These are phyloP conservation scores for Ectemnius continuus DNA, from an alignment of 2,888 invertebrate genomes.

Conservation along the genomic window DNA sequence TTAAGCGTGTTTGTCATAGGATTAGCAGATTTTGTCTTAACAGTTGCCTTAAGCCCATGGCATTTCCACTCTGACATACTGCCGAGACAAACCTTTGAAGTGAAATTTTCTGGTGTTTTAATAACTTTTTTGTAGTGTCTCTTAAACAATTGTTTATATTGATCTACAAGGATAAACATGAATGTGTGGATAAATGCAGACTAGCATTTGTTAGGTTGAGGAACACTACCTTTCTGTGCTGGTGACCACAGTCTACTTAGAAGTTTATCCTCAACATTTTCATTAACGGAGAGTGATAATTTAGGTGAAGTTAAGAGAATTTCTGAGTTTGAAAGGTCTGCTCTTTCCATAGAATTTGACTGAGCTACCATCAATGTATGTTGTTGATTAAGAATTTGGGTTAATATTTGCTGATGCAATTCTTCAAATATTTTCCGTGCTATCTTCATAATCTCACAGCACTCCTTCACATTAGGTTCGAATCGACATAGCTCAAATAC, in stretches of 20 bases:
- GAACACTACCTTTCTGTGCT: slow-evolving; percentile 34
- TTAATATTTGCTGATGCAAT: background rate
- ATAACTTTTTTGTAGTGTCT: slow-evolving; percentile 12
- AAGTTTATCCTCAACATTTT: slow-evolving; percentile 8
- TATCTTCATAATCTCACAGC: background rate
- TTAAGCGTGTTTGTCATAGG: background rate
- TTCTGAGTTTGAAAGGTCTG: background rate
- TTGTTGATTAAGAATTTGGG: background rate
- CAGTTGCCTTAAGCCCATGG: slow-evolving; percentile 15
- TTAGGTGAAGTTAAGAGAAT: background rate
- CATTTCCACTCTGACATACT: background rate
- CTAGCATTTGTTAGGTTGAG: background rate
- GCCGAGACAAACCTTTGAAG: background rate
- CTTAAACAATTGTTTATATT: slow-evolving; percentile 38
- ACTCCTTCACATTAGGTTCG: background rate
- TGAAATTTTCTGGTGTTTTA: background rate
- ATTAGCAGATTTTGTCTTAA: slow-evolving; percentile 14
- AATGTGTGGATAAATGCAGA: background rate
- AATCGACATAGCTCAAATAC: background rate
- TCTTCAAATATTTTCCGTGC: background rate
- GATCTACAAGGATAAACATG: slow-evolving; percentile 22
- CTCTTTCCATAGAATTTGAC: background rate
- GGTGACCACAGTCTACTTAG: slow-evolving; percentile 15
- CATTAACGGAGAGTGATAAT: slow-evolving; percentile 8
- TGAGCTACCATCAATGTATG: background rate